Base-by-base conservation (phyloP, 2,888 invertebrate species). In the Cynaeus angustus region DNA sequence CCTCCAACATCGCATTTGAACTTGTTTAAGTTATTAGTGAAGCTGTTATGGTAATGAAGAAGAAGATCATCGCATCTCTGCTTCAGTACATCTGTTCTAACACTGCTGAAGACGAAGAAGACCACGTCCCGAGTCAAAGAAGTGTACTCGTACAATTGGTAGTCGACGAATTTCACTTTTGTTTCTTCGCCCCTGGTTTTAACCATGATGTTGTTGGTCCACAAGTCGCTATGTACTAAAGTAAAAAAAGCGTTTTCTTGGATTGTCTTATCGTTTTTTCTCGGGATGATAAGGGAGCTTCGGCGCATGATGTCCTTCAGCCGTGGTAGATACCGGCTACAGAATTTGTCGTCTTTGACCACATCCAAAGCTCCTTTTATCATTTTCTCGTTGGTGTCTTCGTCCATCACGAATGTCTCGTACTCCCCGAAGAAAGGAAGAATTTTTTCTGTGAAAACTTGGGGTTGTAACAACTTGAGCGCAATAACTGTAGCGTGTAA, bases 191-290 rank as follows among this genome's bases (percentile, higher is more conserved):
- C 21, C 4, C 9, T 13, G 12, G 48, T 50, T 38, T 50, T 62
- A 5, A 62, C 41, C 62, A 62, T 62, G 13, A 62, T 62, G 30
- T 62, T 62, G 10, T 62, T 62, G 9, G 21, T 37, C 62, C 62
- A 62, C 41, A 62, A 3, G 37, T 62, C 62, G 26, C 26, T 21
- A 14, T 62, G 62, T 8, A 37, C 50, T 8, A 62, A 28, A 12
- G 26, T 41, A 1, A 26, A 14, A 28, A 62, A 62, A 2, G 9
- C 16, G 30, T 26, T 58, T 8, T 38, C 12, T 7, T 8, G 16
- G n/a, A 14, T 12, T 1, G 12, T 41, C 7, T 58, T 58, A 12
- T 12, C 16, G 37, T 58, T 58, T 41, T 58, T 58, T n/a, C 9
- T 58, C 10, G 8, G 7, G n/a, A 13, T 14, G n/a, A 26, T 14